phyloP scores from a whole-genome alignment of 2,797 vertebrate species.

The Chaunax sp. region DNA sequence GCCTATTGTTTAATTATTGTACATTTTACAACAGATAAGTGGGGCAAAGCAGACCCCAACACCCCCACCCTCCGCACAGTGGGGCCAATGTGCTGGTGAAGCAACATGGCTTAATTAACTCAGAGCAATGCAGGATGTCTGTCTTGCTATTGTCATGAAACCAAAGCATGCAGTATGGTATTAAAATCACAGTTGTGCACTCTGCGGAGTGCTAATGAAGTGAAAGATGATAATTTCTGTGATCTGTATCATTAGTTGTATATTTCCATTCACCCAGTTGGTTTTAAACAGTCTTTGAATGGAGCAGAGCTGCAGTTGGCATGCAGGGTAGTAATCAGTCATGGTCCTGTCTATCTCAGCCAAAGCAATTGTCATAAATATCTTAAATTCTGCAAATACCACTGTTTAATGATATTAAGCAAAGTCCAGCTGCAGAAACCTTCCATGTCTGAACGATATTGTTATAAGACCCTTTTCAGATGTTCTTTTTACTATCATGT shows the following conservation, averaged over 20 bases:
- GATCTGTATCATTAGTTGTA: slow-evolving; percentile 57
- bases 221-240: slow-evolving; percentile 60
- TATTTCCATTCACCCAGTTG: slow-evolving; percentile 56
- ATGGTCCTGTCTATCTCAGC: slow-evolving; percentile 54
- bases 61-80: not conserved
- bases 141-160: slow-evolving; percentile 39
- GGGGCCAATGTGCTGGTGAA: slow-evolving; percentile 31
- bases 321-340: slow-evolving; percentile 49
- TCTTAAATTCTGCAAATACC: slow-evolving; percentile 55
- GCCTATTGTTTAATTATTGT: slow-evolving; percentile 7
- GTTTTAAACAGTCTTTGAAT: slow-evolving; percentile 57
- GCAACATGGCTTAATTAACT: slow-evolving; percentile 54
- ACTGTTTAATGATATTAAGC: slow-evolving; percentile 48
- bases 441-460: slow-evolving; percentile 16
- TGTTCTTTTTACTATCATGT: slow-evolving; percentile 19
- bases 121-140: slow-evolving; percentile 33
- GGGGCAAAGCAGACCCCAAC: not conserved
- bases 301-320: slow-evolving; percentile 44
- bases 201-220: slow-evolving; percentile 55
- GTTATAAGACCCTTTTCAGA: slow-evolving; percentile 6
- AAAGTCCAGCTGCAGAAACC: slow-evolving; percentile 23
- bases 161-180: slow-evolving; percentile 34
- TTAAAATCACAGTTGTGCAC: slow-evolving; percentile 49
- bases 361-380: slow-evolving; percentile 62
- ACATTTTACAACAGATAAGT: slow-evolving; percentile 12